These are phyloP conservation scores for Stenodema calcarata DNA, from an alignment of 2,888 invertebrate species.

Conservation along the genomic window DNA sequence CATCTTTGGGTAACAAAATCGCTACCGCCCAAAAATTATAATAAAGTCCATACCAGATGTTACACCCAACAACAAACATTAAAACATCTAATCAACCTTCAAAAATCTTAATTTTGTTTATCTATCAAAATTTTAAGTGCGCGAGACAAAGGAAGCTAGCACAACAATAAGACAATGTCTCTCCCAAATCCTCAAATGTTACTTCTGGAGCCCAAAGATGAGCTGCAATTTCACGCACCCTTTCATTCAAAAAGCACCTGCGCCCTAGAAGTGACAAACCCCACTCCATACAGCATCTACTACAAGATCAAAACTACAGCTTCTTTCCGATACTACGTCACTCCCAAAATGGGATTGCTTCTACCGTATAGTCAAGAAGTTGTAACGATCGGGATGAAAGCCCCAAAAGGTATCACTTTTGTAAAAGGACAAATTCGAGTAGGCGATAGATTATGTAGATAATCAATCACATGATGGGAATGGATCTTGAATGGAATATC, in stretches of 20 bases:
- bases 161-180: neutral
- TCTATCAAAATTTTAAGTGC: neutral
- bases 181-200: constrained; percentile 46
- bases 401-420: constrained; percentile 28
- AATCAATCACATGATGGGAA: no score
- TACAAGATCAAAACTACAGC: constrained; percentile 54
- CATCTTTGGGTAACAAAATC: no score
- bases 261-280: constrained; percentile 50
- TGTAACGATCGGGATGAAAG: constrained; percentile 46
- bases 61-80: neutral
- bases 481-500: no score
- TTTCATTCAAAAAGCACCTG: constrained; percentile 18
- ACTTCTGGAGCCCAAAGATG: constrained; percentile 50
- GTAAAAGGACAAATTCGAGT: no score
- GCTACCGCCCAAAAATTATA: neutral
- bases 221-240: constrained; percentile 37
- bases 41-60: neutral
- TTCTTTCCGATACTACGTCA: constrained; percentile 46
- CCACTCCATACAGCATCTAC: constrained; percentile 51
- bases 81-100: neutral
- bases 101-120: neutral
- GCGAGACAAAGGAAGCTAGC: neutral
- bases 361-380: constrained; percentile 47
- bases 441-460: no score
- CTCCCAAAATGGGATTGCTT: constrained; percentile 48